These are phyloP conservation scores for Lissonota sp. DNA, from an alignment of 2,888 invertebrate genomes.

Conservation along the genomic window DNA sequence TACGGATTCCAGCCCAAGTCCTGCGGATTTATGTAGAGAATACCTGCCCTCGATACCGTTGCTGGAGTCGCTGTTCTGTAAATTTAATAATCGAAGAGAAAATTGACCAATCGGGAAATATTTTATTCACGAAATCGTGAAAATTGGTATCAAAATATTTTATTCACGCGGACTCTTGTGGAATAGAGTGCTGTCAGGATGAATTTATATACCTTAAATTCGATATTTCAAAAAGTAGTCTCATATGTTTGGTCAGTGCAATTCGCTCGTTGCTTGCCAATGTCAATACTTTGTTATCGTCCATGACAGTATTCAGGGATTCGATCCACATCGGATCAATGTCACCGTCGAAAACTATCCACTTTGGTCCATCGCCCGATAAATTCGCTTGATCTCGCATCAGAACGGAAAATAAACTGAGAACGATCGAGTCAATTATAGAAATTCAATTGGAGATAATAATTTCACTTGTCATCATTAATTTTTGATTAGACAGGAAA, in stretches of 20 bases:
- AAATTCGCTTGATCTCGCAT: slow-evolving; percentile 97
- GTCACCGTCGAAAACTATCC: slow-evolving; percentile 98
- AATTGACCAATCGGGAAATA: slow-evolving; percentile 21
- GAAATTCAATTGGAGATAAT: no score
- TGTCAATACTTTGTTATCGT: slow-evolving; percentile 97
- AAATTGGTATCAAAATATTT: no score
- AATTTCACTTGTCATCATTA: no score
- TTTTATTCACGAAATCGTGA: not conserved
- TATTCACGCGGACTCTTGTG: no score
- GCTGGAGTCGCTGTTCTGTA: slow-evolving; percentile 95
- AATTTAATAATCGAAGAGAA: slow-evolving; percentile 36
- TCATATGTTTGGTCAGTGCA: slow-evolving; percentile 94
- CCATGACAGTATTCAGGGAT: slow-evolving; percentile 98
- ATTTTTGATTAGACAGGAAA: no score
- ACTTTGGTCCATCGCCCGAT: slow-evolving; percentile 93
- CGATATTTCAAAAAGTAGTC: slow-evolving; percentile 96
- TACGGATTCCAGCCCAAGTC: slow-evolving; percentile 98
- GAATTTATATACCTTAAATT: slow-evolving; percentile 85
- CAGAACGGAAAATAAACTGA: slow-evolving; percentile 95
- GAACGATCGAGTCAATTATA: slow-evolving; percentile 62
- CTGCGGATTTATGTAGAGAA: slow-evolving; percentile 96
- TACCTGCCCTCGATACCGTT: slow-evolving; percentile 97
- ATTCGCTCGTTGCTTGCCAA: slow-evolving; percentile 97
- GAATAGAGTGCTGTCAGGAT: not conserved
- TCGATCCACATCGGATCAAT: slow-evolving; percentile 99